Percentiles rank a stretch among this genome's conserved stretches.
phyloP scores from a whole-genome alignment of 2,113 vertebrate genomes.

The Sminthopsis crassicaudata region DNA sequence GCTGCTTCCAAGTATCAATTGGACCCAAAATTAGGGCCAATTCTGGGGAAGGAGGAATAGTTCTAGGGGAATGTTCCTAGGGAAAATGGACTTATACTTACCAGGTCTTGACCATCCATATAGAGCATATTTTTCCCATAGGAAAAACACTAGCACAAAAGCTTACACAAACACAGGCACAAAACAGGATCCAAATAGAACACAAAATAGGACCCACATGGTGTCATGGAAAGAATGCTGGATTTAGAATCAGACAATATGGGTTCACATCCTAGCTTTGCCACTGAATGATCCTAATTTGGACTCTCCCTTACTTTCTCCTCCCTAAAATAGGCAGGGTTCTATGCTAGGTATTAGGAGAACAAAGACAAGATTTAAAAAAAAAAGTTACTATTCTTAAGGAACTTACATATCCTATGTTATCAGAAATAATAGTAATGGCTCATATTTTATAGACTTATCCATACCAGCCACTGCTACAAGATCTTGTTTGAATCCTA shows the following conservation, averaged over 20 bases:
- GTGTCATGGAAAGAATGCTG: neutral
- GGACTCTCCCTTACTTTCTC: neutral
- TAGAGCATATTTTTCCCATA: neutral
- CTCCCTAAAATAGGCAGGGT: neutral
- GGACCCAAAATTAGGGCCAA: neutral
- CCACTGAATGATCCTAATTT: neutral
- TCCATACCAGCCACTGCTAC: neutral
- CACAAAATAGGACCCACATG: neutral
- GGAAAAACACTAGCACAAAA: neutral
- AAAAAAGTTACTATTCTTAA: neutral
- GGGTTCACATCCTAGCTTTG: neutral
- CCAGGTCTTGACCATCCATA: neutral
- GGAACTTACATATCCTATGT: neutral
- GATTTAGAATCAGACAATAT: neutral
- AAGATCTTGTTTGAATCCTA: neutral
- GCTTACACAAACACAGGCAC: neutral
- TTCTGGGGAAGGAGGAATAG: neutral
- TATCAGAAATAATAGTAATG: neutral
- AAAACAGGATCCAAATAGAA: no score
- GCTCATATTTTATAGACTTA: neutral
- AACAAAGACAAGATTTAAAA: neutral
- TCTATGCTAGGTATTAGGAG: neutral
- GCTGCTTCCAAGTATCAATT: neutral
- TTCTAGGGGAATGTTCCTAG: neutral
- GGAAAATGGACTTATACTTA: neutral